phyloP scores from a whole-genome alignment of 2,113 vertebrate genomes.

The Peromyscus polionotus region DNA sequence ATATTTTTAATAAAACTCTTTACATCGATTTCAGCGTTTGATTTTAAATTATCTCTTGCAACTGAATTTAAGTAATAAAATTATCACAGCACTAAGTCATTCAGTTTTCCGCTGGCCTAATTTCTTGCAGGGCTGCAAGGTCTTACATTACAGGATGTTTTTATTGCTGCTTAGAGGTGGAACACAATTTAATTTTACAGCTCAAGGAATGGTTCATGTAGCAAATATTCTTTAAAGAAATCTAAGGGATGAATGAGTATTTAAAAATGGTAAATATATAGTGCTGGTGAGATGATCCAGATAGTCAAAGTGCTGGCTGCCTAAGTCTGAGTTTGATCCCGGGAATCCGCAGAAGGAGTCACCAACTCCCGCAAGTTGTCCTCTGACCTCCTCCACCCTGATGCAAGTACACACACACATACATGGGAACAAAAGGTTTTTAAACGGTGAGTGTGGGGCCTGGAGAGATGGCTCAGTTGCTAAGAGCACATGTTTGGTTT shows the following conservation, averaged over 20 bases:
- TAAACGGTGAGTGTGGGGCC: no score
- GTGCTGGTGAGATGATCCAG: background rate
- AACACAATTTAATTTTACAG: constrained; percentile 64
- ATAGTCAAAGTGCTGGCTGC: background rate
- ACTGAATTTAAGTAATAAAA: constrained; percentile 57
- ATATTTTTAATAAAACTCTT: constrained; percentile 55
- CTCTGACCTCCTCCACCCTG: background rate
- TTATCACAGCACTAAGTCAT: background rate
- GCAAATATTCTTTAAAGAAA: constrained; percentile 59
- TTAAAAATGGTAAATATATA: constrained; percentile 1
- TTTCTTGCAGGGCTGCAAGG: constrained; percentile 40
- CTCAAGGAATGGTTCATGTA: constrained; percentile 47
- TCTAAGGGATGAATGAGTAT: constrained; percentile 14
- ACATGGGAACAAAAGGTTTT: background rate
- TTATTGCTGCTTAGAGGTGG: constrained; percentile 39
- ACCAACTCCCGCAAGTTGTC: background rate
- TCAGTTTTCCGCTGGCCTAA: constrained; percentile 55
- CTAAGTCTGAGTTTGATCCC: background rate
- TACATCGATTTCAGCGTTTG: constrained; percentile 58
- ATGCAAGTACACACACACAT: background rate
- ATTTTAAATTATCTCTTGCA: constrained; percentile 64
- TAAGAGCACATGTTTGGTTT: background rate
- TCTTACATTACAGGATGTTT: constrained; percentile 67
- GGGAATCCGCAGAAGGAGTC: background rate
- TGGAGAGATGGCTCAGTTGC: background rate